Evolutionary conservation across 2,888 invertebrate genomes (phyloP).

Genomic region (Dorcus hopei): DNA sequence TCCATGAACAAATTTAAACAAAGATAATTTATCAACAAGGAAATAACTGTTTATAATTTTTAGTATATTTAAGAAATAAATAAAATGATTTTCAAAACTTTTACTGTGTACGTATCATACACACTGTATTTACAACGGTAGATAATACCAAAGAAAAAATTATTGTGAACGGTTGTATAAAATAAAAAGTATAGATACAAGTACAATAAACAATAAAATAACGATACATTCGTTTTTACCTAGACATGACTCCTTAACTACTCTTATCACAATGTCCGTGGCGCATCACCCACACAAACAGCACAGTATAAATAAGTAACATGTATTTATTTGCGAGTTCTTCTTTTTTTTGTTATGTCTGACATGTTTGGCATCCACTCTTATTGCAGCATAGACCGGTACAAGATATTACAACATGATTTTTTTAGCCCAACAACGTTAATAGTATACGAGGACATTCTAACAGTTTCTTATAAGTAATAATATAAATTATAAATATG

Average conservation of each 20-base stretch:
- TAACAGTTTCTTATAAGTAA: conserved; percentile 10
- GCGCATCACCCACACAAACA: conserved; percentile 48
- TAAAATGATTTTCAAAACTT: conserved; percentile 36
- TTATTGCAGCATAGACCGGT: conserved; percentile 40
- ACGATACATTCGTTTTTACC: conserved; percentile 46
- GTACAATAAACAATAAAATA: conserved; percentile 49
- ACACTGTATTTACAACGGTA: conserved; percentile 49
- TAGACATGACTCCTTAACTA: conserved; percentile 49
- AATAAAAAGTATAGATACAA: conserved; percentile 49
- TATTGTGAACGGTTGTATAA: conserved; percentile 47
- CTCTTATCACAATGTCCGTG: conserved; percentile 51
- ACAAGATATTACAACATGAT: conserved; percentile 23
- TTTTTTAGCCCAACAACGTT: conserved; percentile 13
- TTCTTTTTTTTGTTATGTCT: conserved; percentile 18
- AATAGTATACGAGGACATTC: conserved; percentile 11
- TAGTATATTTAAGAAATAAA: conserved; percentile 20
- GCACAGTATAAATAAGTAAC: conserved; percentile 52
- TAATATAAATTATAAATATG: conserved; percentile 16
- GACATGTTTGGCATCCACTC: conserved; percentile 43
- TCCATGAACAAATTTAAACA: no score
- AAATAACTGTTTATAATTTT: conserved; percentile 15
- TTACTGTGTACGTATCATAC: conserved; percentile 41
- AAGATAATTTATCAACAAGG: conserved; percentile 6
- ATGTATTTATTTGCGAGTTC: conserved; percentile 38
- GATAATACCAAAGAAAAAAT: conserved; percentile 42